Evolutionary conservation across 2,888 invertebrate species (phyloP).

Genomic region (Eurytoma adleriae): DNA sequence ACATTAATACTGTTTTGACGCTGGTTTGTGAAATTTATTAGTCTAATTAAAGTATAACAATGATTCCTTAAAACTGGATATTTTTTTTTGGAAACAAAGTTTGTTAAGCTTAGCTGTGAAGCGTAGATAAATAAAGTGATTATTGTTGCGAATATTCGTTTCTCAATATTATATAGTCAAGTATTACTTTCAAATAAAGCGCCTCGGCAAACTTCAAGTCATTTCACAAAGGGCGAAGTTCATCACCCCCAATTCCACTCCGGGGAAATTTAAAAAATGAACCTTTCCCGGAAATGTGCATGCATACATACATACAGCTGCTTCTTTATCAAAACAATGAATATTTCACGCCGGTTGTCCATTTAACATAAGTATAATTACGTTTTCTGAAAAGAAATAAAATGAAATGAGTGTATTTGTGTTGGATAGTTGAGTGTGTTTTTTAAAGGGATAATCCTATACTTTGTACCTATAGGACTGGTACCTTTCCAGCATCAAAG

Average conservation of each 20-base stretch:
- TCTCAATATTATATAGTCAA: no score
- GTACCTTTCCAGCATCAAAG: not conserved
- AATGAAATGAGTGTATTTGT: not conserved
- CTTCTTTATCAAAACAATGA: constrained; percentile 19
- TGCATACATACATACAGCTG: not conserved
- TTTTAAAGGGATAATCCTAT: not conserved
- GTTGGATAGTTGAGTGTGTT: not conserved
- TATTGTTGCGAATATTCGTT: no score
- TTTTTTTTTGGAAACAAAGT: no score
- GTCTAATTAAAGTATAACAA: no score
- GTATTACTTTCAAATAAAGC: not conserved
- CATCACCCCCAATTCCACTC: not conserved
- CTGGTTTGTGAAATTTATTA: no score
- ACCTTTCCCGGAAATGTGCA: constrained; percentile 2
- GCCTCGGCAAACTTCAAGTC: not conserved
- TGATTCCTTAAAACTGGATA: no score
- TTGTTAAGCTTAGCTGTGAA: no score
- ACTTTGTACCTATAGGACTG: not conserved
- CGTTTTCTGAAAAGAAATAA: not conserved
- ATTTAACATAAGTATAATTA: not conserved
- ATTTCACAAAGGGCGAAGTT: not conserved
- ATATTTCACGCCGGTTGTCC: not conserved
- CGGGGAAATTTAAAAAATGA: constrained; percentile 23
- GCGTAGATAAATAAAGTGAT: no score
- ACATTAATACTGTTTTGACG: no score